Percentiles rank a stretch among this genome's conserved stretches.
Evolutionary conservation across 2,113 vertebrate species (phyloP).

Genomic region (Oncorhynchus clarkii): DNA sequence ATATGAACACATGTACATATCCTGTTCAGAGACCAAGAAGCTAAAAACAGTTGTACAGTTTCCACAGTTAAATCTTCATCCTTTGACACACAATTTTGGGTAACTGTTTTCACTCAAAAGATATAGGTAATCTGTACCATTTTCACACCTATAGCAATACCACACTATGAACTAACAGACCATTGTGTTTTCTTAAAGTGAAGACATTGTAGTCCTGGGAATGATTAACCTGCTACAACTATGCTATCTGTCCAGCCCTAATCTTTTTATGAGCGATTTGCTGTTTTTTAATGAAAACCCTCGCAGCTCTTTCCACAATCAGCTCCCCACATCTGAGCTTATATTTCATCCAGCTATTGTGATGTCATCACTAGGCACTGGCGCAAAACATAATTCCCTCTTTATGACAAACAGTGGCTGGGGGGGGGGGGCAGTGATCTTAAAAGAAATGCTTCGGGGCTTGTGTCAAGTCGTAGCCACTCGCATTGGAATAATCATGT

Average conservation of each 20-base stretch:
- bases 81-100: neutral
- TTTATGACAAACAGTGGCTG: slow-evolving; percentile 76
- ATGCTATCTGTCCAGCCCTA: slow-evolving; percentile 73
- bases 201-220: neutral
- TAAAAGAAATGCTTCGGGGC: slow-evolving; percentile 70
- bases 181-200: slow-evolving; percentile 55
- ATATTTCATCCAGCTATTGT: slow-evolving; percentile 81
- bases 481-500: slow-evolving; percentile 70
- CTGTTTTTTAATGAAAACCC: slow-evolving; percentile 82
- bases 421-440: slow-evolving; percentile 54
- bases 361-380: slow-evolving; percentile 77
- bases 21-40: neutral
- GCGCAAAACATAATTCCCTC: slow-evolving; percentile 79
- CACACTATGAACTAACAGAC: no score
- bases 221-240: slow-evolving; percentile 70
- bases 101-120: no score
- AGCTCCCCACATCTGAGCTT: slow-evolving; percentile 76
- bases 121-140: no score
- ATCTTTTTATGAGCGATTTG: slow-evolving; percentile 83
- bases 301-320: slow-evolving; percentile 76
- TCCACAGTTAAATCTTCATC: neutral
- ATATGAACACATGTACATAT: neutral
- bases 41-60: neutral
- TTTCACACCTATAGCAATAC: no score
- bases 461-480: slow-evolving; percentile 68